phyloP scores from a whole-genome alignment of 2,888 invertebrate species.

The Yponomeuta malinellus region DNA sequence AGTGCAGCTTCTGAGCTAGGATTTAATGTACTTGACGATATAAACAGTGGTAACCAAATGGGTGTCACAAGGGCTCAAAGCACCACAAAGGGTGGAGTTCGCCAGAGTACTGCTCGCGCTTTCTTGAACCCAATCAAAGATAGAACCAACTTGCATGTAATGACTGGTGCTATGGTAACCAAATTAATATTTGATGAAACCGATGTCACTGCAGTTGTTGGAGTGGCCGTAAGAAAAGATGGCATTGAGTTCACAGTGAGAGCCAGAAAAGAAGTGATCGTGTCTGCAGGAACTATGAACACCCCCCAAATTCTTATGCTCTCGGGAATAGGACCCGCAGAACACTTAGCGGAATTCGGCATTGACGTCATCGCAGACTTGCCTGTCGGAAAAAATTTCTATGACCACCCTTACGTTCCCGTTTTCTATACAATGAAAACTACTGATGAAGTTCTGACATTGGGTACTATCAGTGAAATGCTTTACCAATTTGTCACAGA shows the following conservation, averaged over 20 bases:
- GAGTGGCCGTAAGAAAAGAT: conserved; percentile 50
- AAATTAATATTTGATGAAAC: conserved; percentile 63
- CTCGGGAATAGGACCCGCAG: conserved; percentile 68
- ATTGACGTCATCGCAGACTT: conserved; percentile 58
- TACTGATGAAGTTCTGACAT: background rate
- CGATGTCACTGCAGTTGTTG: conserved; percentile 45
- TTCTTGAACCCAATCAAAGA: conserved; percentile 58
- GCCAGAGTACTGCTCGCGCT: conserved; percentile 71
- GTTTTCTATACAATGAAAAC: conserved; percentile 43
- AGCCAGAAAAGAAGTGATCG: conserved; percentile 64
- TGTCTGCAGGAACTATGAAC: conserved; percentile 68
- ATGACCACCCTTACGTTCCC: conserved; percentile 67
- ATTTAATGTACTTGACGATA: conserved; percentile 41
- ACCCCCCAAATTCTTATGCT: conserved; percentile 68
- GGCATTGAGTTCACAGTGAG: conserved; percentile 44
- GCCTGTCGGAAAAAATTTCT: conserved; percentile 70
- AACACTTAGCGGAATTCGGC: conserved; percentile 47
- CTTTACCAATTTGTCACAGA: conserved; percentile 60
- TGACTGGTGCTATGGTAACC: conserved; percentile 70
- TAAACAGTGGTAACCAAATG: conserved; percentile 61
- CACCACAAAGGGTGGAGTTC: conserved; percentile 58
- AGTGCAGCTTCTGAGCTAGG: conserved; percentile 63
- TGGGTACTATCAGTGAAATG: conserved; percentile 33
- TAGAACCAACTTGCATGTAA: conserved; percentile 55
- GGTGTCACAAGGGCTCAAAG: conserved; percentile 60